Evolutionary conservation across 2,113 vertebrate species (phyloP), one percentile per base, ranked within the genome.

Genomic region (Zosterops borbonicus): DNA sequence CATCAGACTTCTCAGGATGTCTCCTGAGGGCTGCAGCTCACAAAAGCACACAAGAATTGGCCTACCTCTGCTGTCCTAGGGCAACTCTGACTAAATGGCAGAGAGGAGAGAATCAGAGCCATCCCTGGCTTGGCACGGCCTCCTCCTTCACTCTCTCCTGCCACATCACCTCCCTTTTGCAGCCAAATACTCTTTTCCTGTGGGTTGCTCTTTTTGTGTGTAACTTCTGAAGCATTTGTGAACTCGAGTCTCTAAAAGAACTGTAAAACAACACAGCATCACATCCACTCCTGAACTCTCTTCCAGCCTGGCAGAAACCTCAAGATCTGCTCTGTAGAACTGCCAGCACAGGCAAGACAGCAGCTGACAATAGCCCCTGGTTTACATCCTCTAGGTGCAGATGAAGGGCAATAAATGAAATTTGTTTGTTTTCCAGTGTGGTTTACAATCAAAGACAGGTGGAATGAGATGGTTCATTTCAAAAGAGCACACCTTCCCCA

Each of bases 41-140:
- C 44, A 75, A 69, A 95, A 90, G 15, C 1, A 0, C 2, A 3
- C 2, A 3, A 77, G 16, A 2, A 1, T 56, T 87, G n/a, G 7
- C 22, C 41, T 50, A 37, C 63, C 5, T 67, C 46, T 71, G 28
- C 23, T 75, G 23, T 80, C 47, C 29, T 28, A 62, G n/a, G 42
- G 56, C 24, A 89, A 12, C 21, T 53, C 55, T 67, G 55, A 41
- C 39, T 62, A 24, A 46, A 74, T 24, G 33, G 65, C 13, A 39
- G 76, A 59, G 29, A 20, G 18, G 49, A 44, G 14, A 75, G 29
- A 89, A 39, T 33, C 68, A 90, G 63, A 79, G 24, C 12, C 33
- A 49, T 31, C 47, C 44, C 23, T 74, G n/a, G 24, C 47, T 63
- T 25, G 56, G 47, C 52, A 70, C 2, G 4, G 39, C 14, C 80